phyloP scores from a whole-genome alignment of 2,113 vertebrate genomes.

The Phocoena phocoena region DNA sequence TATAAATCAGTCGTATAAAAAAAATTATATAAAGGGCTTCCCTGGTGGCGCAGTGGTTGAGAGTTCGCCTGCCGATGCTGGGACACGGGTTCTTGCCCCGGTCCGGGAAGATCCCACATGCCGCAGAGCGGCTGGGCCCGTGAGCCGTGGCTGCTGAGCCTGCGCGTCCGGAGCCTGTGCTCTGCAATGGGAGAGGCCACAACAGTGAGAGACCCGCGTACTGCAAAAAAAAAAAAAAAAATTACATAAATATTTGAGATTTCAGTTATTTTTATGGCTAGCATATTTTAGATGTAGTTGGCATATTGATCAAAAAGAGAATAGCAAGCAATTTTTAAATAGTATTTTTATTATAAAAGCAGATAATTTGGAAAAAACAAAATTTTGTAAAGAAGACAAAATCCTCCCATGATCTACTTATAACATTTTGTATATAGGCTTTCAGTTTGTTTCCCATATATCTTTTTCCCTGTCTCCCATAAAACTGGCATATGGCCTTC shows the following conservation, averaged over 20 bases:
- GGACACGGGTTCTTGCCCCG: too few relatives aligned
- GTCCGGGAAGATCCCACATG: too few relatives aligned
- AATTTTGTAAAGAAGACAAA: neutral
- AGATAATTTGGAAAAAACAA: neutral
- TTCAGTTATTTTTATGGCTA: slow-evolving; percentile 30
- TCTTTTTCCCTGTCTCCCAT: neutral
- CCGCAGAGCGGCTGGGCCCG: too few relatives aligned
- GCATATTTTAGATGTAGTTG: neutral
- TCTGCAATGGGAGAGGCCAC: too few relatives aligned
- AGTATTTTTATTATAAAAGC: slow-evolving; percentile 24
- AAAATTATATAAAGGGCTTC: too few relatives aligned
- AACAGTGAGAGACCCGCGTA: too few relatives aligned
- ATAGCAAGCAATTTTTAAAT: neutral
- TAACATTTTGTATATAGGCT: neutral
- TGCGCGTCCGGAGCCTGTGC: too few relatives aligned
- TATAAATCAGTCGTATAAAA: neutral
- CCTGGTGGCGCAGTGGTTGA: too few relatives aligned
- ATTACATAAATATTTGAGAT: neutral
- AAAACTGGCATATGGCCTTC: neutral
- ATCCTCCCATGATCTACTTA: slow-evolving; percentile 8
- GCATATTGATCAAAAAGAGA: neutral
- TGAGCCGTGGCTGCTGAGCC: too few relatives aligned
- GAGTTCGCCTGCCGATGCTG: too few relatives aligned
- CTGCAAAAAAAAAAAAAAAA: neutral
- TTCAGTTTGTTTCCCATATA: neutral